These are phyloP conservation scores for Leptura quadrifasciata DNA, from an alignment of 2,888 invertebrate species.

Conservation along the genomic window DNA sequence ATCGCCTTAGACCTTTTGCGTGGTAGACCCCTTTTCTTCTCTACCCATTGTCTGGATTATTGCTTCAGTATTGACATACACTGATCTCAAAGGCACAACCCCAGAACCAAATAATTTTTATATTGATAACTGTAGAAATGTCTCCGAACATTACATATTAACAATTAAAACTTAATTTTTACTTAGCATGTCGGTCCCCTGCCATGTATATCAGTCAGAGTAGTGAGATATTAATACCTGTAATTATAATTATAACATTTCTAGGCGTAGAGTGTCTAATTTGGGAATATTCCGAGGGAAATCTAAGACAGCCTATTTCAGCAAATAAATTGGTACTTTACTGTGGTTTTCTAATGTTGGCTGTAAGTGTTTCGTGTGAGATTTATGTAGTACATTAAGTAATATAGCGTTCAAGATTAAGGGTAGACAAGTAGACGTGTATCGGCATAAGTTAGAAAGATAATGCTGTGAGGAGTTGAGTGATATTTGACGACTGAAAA, in stretches of 20 bases:
- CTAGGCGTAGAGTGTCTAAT: conserved; percentile 28
- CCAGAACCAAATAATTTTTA: no score
- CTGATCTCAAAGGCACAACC: no score
- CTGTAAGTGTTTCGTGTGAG: conserved; percentile 51
- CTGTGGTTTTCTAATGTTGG: conserved; percentile 48
- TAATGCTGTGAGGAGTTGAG: conserved; percentile 46
- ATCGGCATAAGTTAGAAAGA: conserved; percentile 55
- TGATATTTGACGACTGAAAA: conserved; percentile 38
- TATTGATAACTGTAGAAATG: no score
- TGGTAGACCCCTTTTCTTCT: no score
- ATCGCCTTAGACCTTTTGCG: no score
- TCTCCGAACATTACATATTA: no score
- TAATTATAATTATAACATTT: not conserved
- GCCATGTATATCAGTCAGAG: no score
- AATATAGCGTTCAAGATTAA: conserved; percentile 51
- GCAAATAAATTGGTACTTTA: conserved; percentile 47
- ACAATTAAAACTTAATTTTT: no score
- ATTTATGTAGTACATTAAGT: conserved; percentile 58
- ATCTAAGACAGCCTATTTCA: conserved; percentile 30
- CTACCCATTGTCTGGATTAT: no score
- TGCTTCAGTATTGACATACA: no score
- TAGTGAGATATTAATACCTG: no score
- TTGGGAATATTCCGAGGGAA: conserved; percentile 38
- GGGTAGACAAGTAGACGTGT: conserved; percentile 51
- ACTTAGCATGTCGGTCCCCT: no score